Base-by-base conservation (phyloP, 2,888 invertebrate genomes). In the Stegana nigrithorax region DNA sequence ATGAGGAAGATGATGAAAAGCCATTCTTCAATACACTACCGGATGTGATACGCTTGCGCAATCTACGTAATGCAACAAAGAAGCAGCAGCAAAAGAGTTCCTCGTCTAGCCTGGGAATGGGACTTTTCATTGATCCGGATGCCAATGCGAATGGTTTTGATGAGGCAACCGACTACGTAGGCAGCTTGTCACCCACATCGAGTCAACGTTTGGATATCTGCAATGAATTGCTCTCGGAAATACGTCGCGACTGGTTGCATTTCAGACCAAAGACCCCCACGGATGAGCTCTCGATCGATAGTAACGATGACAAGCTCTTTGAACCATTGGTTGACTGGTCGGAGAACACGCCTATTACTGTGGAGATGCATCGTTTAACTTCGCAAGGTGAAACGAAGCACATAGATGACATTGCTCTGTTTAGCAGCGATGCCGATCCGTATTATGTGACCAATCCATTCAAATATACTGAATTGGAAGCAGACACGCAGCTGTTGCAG, bases 211-310 rank as follows among this genome's bases (percentile, higher is more conserved):
- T 82, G 58, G 84, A 84, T 36, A 70, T 83, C 36, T 82, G 83
- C 73, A 81, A 81, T 61, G 84, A 86, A 61, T 64, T 86, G 64
- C 67, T 85, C 45, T 81, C 81, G 19, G 85, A 85, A 66, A 85
- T 85, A 32, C 73, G 77, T 1, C 78, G 82, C 2, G 83, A 85
- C 69, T 86, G 86, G 86, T 66, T 86, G 60, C 86, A 86, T 72
- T 86, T 86, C 68, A 81, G 85, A 5, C 86, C 86, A 14, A 85
- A 83, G 69, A 85, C 85, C 19, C 86, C 86, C 17, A 74, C 83
- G 42, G 78, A 81, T 32, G 77, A 78, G 57, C 45, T 80, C 27
- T 70, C 71, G 27, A n/a, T n/a, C n/a, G 76, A 79, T 44, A 67
- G 62, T 57, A 65, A 45, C 23, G 73, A 62, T 14, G 67, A 67